Percentiles rank a stretch among this genome's conserved stretches.
Evolutionary conservation across 2,888 invertebrate species (phyloP).

Genomic region (Pterostichus madidus): DNA sequence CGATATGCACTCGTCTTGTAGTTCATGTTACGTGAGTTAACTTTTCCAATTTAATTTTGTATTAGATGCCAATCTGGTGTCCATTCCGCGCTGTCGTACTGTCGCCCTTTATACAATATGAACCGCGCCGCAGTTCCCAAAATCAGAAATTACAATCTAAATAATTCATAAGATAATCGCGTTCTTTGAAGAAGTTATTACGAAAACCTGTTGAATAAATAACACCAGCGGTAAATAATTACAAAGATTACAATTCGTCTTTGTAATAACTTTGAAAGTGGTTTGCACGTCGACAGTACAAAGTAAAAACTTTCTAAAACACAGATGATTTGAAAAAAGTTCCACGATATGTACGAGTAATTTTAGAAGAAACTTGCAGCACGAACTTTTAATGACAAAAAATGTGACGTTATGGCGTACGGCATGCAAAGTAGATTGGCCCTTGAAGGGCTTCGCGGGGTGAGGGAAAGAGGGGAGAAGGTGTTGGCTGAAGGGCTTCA

Average conservation of each 20-base stretch:
- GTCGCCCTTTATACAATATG: conserved; percentile 24
- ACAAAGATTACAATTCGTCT: conserved; percentile 27
- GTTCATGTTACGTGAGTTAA: conserved; percentile 2
- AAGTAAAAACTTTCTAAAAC: not conserved
- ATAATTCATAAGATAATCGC: conserved; percentile 44
- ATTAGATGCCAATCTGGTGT: conserved; percentile 21
- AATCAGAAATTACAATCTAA: conserved; percentile 40
- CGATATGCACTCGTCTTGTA: not conserved
- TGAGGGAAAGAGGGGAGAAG: no score
- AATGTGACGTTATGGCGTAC: not conserved
- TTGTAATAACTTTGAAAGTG: conserved; percentile 17
- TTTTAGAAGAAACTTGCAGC: not conserved
- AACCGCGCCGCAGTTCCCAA: not conserved
- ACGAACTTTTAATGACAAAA: not conserved
- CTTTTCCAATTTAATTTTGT: conserved; percentile 44
- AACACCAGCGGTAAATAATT: conserved; percentile 26
- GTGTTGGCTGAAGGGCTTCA: conserved; percentile 25
- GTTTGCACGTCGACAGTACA: not conserved
- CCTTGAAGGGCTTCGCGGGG: not conserved
- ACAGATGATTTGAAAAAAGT: not conserved
- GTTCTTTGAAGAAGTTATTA: conserved; percentile 41
- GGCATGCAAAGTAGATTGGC: conserved; percentile 12
- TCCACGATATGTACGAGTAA: not conserved
- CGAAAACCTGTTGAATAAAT: conserved; percentile 50
- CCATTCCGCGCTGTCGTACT: conserved; percentile 7